Conservation (phyloP, 2,113 vertebrate species). For the Noturus placidus region DNA sequence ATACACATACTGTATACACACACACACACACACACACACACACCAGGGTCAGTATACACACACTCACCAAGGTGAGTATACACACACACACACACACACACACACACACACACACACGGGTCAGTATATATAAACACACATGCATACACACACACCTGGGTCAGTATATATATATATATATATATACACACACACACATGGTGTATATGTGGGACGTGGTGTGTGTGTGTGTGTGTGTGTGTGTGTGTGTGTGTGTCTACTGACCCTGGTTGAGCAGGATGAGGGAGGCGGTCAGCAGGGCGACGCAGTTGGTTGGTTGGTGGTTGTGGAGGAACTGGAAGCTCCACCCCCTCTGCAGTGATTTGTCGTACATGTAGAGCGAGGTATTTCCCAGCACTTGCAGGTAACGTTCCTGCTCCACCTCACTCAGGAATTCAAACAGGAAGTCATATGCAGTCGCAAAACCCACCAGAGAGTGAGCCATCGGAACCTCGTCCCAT, state of each 20-base stretch:
- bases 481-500: conserved; percentile 95
- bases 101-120: not conserved
- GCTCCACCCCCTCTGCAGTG: conserved; percentile 91
- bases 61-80: too few species aligned
- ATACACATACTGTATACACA: conserved; percentile 19
- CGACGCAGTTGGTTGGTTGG: conserved; percentile 98
- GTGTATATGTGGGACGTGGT: too few species aligned
- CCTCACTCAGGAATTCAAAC: conserved; percentile 86
- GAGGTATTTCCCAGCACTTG: conserved; percentile 94
- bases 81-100: too few species aligned
- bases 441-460: conserved; percentile 97
- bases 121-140: not conserved
- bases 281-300: conserved; percentile 90
- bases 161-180: too few species aligned
- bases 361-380: conserved; percentile 92
- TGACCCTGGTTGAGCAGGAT: conserved; percentile 96
- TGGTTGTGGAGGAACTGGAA: conserved; percentile 99
- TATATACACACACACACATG: not conserved
- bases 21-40: not conserved
- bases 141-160: too few species aligned
- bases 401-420: conserved; percentile 89
- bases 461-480: conserved; percentile 95
- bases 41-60: not conserved
- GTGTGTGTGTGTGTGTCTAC: conserved; percentile 35
- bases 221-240: conserved; percentile 3